Conservation (phyloP, 2,113 vertebrate genomes). For the Amphiprion ocellaris region DNA sequence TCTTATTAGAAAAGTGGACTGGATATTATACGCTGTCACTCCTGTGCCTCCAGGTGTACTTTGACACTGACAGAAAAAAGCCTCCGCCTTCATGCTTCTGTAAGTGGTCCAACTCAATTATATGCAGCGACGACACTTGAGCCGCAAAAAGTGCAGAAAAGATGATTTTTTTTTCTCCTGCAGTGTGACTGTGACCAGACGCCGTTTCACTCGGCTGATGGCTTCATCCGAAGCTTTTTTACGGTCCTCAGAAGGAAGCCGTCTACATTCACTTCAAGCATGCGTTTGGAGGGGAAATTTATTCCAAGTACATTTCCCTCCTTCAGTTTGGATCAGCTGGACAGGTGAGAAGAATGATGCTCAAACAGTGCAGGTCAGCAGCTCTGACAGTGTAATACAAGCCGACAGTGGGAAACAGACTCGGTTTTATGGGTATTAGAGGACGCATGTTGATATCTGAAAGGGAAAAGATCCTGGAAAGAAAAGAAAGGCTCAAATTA, state of each 20-base stretch:
- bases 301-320: constrained; percentile 15
- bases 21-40: constrained; percentile 46
- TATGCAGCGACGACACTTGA: constrained; percentile 18
- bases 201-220: constrained; percentile 7
- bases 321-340: constrained; percentile 7
- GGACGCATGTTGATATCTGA: constrained; percentile 18
- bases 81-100: constrained; percentile 22
- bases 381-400: constrained; percentile 21
- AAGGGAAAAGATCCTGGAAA: neutral
- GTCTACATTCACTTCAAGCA: constrained; percentile 6
- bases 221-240: constrained; percentile 14
- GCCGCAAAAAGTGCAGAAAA: neutral
- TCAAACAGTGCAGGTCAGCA: constrained; percentile 7
- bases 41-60: constrained; percentile 35
- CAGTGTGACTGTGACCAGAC: constrained; percentile 35
- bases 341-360: constrained; percentile 5
- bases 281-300: neutral
- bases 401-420: neutral
- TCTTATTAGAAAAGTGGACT: constrained; percentile 36
- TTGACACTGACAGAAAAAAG: constrained; percentile 34
- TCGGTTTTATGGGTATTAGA: neutral
- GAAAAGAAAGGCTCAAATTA: neutral
- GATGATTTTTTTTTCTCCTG: constrained; percentile 18
- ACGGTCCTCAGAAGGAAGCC: neutral
- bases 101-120: constrained; percentile 28